Base-by-base conservation (phyloP, 2,797 vertebrate genomes). In the Apogon talboti region DNA sequence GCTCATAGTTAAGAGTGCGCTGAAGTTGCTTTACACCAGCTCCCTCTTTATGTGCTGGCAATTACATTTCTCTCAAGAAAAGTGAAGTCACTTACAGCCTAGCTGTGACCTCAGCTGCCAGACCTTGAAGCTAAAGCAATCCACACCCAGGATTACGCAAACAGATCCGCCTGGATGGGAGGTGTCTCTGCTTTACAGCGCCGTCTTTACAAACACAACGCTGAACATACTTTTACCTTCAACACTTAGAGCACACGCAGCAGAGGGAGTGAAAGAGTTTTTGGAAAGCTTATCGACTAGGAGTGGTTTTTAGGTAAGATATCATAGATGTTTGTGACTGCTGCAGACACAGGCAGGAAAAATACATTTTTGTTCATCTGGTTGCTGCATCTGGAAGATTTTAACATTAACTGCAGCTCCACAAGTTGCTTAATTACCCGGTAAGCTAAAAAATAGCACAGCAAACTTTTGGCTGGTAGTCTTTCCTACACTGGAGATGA, bases 71-170 rank as follows among this genome's bases (percentile, higher is more conserved):
- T 74, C 75, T 77, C 75, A 42, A 82, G 84, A 82, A 72, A 74
- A 78, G 77, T 87, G 85, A 88, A 87, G 80, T 91, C 87, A 88
- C 78, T 85, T 14, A 35, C 38, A 79, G 74, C 71, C 62, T 18
- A 58, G 59, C 64, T 45, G 81, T 91, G 87, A 91, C 84, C 80
- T 90, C 88, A 89, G 64, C 72, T 15, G 43, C 21, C 10, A 15
- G 77, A 60, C 76, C 85, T 87, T 59, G 16, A 54, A 65, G 70
- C 78, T 65, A 69, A 65, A 78, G 74, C 76, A 76, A 66, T 70
- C 90, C 92, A 84, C 92, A 91, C 91, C 87, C 71, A n/a, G n/a
- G 40, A 87, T 93, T 93, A 85, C 81, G 62, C 87, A 92, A 91
- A 68, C 64, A 30, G 69, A 65, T 77, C 76, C 48, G 74, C 33